Percentiles rank a stretch among this genome's conserved stretches.
Evolutionary conservation across 2,888 invertebrate genomes (phyloP).

Genomic region (Bellardia bayeri): DNA sequence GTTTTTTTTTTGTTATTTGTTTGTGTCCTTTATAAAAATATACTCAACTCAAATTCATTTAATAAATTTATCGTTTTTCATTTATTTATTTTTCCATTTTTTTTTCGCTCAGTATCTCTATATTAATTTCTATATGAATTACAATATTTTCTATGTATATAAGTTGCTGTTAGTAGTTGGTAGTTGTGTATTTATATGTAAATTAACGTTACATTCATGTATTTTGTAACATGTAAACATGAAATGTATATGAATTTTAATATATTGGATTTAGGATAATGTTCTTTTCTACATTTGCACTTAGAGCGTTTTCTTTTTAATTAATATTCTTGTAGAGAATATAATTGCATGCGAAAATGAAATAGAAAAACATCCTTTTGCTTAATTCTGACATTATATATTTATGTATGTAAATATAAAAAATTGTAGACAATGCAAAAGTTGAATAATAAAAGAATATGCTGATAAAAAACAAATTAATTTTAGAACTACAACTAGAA

Average conservation of each 20-base stretch:
- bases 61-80: constrained; percentile 65
- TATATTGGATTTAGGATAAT: constrained; percentile 40
- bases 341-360: too few species aligned
- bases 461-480: too few species aligned
- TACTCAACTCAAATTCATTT: constrained; percentile 70
- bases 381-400: too few species aligned
- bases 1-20: constrained; percentile 19
- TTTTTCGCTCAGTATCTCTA: neutral
- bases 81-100: constrained; percentile 35
- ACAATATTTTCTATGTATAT: constrained; percentile 36
- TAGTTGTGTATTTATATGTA: constrained; percentile 42
- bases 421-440: too few species aligned
- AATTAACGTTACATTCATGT: constrained; percentile 40
- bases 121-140: neutral
- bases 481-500: too few species aligned
- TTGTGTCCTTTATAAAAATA: constrained; percentile 54
- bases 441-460: too few species aligned
- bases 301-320: neutral
- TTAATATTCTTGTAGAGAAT: neutral
- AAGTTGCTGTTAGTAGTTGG: neutral
- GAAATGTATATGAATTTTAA: constrained; percentile 38
- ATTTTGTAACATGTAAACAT: constrained; percentile 42
- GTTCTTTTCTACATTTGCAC: neutral
- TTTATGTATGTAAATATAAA: too few species aligned
- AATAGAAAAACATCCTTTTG: too few species aligned